phyloP scores from a whole-genome alignment of 1,140 invertebrate species.

The Polypedilum pembai region DNA sequence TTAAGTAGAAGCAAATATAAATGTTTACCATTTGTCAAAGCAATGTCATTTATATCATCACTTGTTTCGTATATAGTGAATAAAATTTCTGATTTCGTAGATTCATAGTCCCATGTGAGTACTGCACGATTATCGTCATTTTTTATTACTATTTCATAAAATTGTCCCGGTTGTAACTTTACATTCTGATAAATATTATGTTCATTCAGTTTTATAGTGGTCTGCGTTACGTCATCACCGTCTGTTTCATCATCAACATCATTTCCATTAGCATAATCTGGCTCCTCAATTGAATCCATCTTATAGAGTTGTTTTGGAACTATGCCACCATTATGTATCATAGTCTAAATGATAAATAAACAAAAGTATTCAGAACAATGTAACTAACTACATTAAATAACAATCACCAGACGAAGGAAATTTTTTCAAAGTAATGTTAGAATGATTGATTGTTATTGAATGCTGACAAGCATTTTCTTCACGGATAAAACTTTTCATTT shows the following conservation, averaged over 20 bases:
- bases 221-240: conserved; percentile 34
- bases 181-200: conserved; percentile 51
- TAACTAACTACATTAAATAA: conserved; percentile 1
- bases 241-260: not conserved
- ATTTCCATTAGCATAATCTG: conserved; percentile 36
- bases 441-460: conserved; percentile 29
- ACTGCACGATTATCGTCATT: conserved; percentile 81
- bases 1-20: not conserved
- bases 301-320: conserved; percentile 86
- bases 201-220: conserved; percentile 43
- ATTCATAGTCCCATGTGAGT: conserved; percentile 96
- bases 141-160: conserved; percentile 75
- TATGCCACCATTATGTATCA: conserved; percentile 76
- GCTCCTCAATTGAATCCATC: conserved; percentile 60
- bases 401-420: not conserved
- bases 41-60: not conserved
- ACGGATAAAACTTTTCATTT: not conserved
- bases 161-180: conserved; percentile 51
- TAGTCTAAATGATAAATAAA: conserved; percentile 51
- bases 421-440: not conserved
- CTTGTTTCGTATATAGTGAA: conserved; percentile 14
- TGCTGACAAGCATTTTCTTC: conserved; percentile 4
- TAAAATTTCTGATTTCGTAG: conserved; percentile 76
- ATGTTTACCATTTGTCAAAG: not conserved
- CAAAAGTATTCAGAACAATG: not conserved